Evolutionary conservation across 2,113 vertebrate genomes (phyloP).

Genomic region (Corvus hawaiiensis): DNA sequence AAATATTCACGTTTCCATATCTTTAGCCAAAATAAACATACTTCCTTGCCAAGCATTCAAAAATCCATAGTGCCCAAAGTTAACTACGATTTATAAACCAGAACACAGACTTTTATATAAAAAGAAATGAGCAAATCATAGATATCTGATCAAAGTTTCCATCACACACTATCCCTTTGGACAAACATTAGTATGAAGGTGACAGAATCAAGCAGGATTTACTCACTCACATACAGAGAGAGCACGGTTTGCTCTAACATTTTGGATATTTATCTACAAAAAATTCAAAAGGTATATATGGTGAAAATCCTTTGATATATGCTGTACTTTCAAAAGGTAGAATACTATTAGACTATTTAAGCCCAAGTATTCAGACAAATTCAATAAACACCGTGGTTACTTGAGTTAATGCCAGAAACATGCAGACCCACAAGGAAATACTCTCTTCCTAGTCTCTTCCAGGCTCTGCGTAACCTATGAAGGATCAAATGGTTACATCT

Average conservation of each 20-base stretch:
- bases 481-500: background rate
- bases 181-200: background rate
- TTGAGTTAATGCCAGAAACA: background rate
- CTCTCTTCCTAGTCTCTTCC: background rate
- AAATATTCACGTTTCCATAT: slow-evolving; percentile 45
- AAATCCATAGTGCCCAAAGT: slow-evolving; percentile 32
- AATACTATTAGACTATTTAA: background rate
- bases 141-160: background rate
- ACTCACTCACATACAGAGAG: background rate
- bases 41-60: slow-evolving; percentile 47
- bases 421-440: background rate
- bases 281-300: background rate
- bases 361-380: background rate
- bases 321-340: background rate
- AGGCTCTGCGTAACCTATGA: fast-evolving
- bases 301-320: background rate
- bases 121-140: background rate
- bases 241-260: background rate
- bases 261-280: background rate
- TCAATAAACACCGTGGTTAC: background rate
- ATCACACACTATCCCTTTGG: background rate
- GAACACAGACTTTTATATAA: slow-evolving; percentile 2
- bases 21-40: slow-evolving; percentile 62
- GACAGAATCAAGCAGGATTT: background rate
- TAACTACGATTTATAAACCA: slow-evolving; percentile 7